Conservation (phyloP, 2,797 vertebrate genomes). For the Sus cebifrons region DNA sequence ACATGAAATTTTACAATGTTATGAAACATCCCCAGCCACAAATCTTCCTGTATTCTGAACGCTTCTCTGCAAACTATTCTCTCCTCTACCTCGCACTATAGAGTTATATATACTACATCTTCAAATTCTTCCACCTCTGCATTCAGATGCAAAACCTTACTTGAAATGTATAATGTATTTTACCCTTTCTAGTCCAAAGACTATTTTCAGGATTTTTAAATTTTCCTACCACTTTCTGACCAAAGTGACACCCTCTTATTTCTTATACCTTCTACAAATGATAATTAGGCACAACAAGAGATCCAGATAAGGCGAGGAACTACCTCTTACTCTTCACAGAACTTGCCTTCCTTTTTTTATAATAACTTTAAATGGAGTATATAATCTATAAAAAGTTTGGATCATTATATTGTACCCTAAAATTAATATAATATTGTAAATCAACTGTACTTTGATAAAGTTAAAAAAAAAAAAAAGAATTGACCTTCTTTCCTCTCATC, state of each 20-base stretch:
- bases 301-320: background rate
- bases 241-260: background rate
- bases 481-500: background rate
- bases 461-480: background rate
- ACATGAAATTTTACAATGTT: background rate
- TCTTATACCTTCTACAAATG: background rate
- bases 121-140: background rate
- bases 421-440: background rate
- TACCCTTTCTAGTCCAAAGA: background rate
- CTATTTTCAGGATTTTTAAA: background rate
- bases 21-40: background rate
- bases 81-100: background rate
- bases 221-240: background rate
- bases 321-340: background rate
- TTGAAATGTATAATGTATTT: background rate
- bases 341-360: background rate
- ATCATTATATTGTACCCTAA: background rate
- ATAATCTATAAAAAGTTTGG: background rate
- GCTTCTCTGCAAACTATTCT: background rate
- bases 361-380: background rate
- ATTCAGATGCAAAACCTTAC: background rate
- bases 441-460: background rate
- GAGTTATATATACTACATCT: background rate
- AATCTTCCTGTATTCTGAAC: background rate
- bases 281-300: background rate